Conservation (phyloP, 2,888 invertebrate genomes). For the Amblyteles armatorius region DNA sequence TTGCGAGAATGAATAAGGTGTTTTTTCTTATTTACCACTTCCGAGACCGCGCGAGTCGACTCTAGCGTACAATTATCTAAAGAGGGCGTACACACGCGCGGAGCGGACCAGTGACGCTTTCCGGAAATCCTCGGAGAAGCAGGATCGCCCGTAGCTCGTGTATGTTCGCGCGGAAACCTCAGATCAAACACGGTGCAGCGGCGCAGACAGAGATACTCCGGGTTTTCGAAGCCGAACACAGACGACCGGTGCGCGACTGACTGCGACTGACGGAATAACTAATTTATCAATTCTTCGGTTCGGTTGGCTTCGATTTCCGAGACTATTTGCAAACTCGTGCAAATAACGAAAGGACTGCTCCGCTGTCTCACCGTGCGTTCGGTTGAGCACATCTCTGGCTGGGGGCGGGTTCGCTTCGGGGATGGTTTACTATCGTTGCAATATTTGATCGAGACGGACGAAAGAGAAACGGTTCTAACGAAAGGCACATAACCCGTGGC, state of each 20-base stretch:
- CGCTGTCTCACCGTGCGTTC: slow-evolving; percentile 41
- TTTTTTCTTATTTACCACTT: background rate
- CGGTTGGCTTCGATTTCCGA: slow-evolving; percentile 82
- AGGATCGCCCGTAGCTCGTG: slow-evolving; percentile 60
- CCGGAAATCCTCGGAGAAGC: slow-evolving; percentile 1
- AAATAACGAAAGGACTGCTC: slow-evolving; percentile 73
- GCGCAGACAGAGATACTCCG: slow-evolving; percentile 44
- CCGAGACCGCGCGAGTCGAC: background rate
- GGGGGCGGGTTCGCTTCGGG: background rate
- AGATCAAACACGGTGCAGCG: slow-evolving; percentile 78
- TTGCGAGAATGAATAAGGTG: background rate
- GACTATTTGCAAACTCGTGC: slow-evolving; percentile 82
- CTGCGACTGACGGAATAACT: slow-evolving; percentile 83
- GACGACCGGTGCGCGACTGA: slow-evolving; percentile 35
- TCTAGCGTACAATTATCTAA: background rate
- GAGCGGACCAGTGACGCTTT: background rate
- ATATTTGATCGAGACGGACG: slow-evolving; percentile 44
- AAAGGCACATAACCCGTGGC: too few relatives aligned
- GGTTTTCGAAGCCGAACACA: slow-evolving; percentile 49
- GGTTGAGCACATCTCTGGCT: slow-evolving; percentile 40
- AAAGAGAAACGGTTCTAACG: slow-evolving; percentile 14
- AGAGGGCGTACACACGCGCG: background rate
- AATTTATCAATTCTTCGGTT: slow-evolving; percentile 85
- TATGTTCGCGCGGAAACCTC: slow-evolving; percentile 76
- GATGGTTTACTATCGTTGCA: slow-evolving; percentile 31